phyloP scores from a whole-genome alignment of 2,797 vertebrate genomes.

The Sphenodon punctatus region DNA sequence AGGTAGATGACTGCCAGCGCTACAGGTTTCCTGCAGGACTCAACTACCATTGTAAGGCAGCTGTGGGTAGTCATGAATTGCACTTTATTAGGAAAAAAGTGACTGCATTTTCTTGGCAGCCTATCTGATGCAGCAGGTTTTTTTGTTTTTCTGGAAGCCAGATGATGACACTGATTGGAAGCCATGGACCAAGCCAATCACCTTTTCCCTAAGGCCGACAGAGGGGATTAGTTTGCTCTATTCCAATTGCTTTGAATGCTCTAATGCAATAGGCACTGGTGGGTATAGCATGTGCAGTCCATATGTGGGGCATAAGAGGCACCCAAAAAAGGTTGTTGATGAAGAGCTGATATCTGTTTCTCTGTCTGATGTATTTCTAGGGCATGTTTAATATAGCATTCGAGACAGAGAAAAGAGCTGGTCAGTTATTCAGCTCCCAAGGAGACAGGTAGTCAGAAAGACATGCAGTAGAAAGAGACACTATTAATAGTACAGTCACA shows the following conservation, averaged over 20 bases:
- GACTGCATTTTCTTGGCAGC: constrained; percentile 5
- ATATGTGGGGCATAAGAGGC: background rate
- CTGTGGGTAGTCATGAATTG: constrained; percentile 41
- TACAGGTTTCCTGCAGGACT: constrained; percentile 37
- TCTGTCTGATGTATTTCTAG: background rate
- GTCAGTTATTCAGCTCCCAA: background rate
- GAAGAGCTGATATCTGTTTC: background rate
- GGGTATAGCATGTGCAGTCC: background rate
- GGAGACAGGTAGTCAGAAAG: background rate
- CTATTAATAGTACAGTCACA: background rate
- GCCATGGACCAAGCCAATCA: background rate
- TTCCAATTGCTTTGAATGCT: background rate
- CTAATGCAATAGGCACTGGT: rapidly evolving
- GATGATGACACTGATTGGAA: constrained; percentile 23
- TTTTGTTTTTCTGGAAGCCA: constrained; percentile 24
- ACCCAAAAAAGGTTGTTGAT: background rate
- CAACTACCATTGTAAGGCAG: constrained; percentile 42
- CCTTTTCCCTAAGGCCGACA: rapidly evolving
- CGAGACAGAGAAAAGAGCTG: background rate
- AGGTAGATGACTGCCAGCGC: constrained; percentile 43
- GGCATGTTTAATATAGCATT: rapidly evolving
- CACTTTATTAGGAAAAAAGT: constrained; percentile 27
- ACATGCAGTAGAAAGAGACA: background rate
- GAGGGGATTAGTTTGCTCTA: background rate
- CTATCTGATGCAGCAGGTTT: no score